Percentiles rank a stretch among this genome's conserved stretches.
Evolutionary conservation across 2,888 invertebrate genomes (phyloP).

Genomic region (Serrognathus titanus): DNA sequence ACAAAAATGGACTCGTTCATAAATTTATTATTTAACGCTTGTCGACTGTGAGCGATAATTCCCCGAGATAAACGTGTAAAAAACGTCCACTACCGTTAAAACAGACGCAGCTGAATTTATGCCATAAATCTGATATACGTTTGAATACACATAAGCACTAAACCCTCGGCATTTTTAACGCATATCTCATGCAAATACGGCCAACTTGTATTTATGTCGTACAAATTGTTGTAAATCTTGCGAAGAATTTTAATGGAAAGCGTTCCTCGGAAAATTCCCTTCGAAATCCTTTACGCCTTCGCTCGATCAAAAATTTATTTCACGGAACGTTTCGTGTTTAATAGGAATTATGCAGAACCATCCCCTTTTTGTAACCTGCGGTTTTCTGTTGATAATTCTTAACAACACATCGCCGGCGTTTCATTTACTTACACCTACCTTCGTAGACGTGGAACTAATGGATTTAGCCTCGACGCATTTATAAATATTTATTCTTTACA

Average conservation of each 20-base stretch:
- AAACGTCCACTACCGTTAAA: slow-evolving; percentile 17
- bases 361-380: too few species aligned
- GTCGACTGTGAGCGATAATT: slow-evolving; percentile 14
- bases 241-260: neutral
- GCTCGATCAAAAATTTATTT: too few species aligned
- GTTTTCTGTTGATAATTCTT: too few species aligned
- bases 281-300: too few species aligned
- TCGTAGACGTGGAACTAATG: too few species aligned
- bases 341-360: too few species aligned
- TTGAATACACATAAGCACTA: slow-evolving; percentile 10
- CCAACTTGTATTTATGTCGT: neutral
- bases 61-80: slow-evolving; percentile 14
- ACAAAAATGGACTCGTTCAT: neutral
- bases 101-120: slow-evolving; percentile 15
- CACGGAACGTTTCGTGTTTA: too few species aligned
- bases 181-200: neutral
- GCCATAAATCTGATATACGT: slow-evolving; percentile 14
- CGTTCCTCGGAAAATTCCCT: neutral
- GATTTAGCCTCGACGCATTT: too few species aligned
- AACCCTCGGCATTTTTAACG: slow-evolving; percentile 10
- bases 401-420: too few species aligned
- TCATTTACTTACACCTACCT: too few species aligned
- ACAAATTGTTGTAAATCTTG: neutral
- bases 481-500: too few species aligned
- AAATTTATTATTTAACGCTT: slow-evolving; percentile 18